Evolutionary conservation across 2,113 vertebrate genomes (phyloP).

Genomic region (Candoia aspera): DNA sequence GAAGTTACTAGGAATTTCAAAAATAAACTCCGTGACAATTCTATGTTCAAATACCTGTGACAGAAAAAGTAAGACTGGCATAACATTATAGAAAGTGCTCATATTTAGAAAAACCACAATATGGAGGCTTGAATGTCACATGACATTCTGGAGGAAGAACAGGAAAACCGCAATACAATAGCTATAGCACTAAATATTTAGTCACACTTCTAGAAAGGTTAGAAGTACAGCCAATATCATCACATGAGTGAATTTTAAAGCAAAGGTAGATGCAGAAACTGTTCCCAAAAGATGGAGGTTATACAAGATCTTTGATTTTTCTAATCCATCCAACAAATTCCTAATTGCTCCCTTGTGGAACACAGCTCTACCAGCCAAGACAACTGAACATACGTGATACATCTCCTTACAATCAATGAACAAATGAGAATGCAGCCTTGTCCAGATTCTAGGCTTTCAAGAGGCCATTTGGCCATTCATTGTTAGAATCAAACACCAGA

Average conservation of each 20-base stretch:
- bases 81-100: neutral
- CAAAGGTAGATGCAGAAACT: neutral
- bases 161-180: neutral
- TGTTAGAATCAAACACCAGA: no score
- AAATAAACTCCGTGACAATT: neutral
- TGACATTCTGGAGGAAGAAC: neutral
- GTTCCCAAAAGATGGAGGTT: neutral
- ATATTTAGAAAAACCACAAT: neutral
- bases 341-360: neutral
- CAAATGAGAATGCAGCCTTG: neutral
- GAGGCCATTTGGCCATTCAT: no score
- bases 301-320: neutral
- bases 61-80: neutral
- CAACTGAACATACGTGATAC: neutral
- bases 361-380: neutral
- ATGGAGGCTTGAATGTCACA: neutral
- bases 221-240: neutral
- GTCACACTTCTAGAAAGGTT: neutral
- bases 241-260: neutral
- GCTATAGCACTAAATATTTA: neutral
- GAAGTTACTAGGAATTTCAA: conserved; percentile 3
- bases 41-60: neutral
- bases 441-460: no score
- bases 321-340: neutral
- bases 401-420: neutral